Evolutionary conservation across 2,113 vertebrate species (phyloP), one percentile per base, ranked within the genome.

Genomic region (Hymenochirus boettgeri): DNA sequence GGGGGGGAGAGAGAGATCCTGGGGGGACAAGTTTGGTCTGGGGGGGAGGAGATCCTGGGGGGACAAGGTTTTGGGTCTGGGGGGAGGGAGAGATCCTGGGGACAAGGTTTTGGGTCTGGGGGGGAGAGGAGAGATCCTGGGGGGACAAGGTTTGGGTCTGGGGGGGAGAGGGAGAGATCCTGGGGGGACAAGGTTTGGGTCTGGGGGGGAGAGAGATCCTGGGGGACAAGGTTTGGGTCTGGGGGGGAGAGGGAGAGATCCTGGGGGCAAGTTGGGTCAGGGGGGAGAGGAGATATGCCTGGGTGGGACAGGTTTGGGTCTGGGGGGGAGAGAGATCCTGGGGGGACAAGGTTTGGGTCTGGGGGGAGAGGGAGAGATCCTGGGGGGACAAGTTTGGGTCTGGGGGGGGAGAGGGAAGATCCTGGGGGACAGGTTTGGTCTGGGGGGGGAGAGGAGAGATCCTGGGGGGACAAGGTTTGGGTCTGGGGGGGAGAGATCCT

Each of bases 41-140:
- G n/a, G n/a, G n/a, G n/a, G n/a, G n/a, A n/a, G n/a, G n/a, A n/a
- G n/a, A n/a, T n/a, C n/a, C n/a, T n/a, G n/a, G n/a, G n/a, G n/a
- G n/a, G n/a, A n/a, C n/a, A n/a, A n/a, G n/a, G n/a, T n/a, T n/a
- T n/a, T n/a, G n/a, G n/a, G n/a, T n/a, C n/a, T n/a, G n/a, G n/a
- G n/a, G n/a, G n/a, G n/a, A n/a, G 50, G n/a, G 61, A 58, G 2
- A 1, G 21, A 13, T 11, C 46, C 72, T 62, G 74, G 72, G 15
- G n/a, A 5, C 24, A 2, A 9, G 26, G 51, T n/a, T n/a, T 39
- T 27, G 65, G 42, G n/a, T 27, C 35, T 39, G 2, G 1, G 47
- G 3, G 25, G n/a, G 52, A 10, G 29, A 10, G 29, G 29, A 10
- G 29, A 10, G 29, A 2, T n/a, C n/a, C n/a, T n/a, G 7, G 1